Evolutionary conservation across 2,797 vertebrate genomes (phyloP), one percentile per base, ranked within the genome.

Genomic region (Cercopithecus petaurista): DNA sequence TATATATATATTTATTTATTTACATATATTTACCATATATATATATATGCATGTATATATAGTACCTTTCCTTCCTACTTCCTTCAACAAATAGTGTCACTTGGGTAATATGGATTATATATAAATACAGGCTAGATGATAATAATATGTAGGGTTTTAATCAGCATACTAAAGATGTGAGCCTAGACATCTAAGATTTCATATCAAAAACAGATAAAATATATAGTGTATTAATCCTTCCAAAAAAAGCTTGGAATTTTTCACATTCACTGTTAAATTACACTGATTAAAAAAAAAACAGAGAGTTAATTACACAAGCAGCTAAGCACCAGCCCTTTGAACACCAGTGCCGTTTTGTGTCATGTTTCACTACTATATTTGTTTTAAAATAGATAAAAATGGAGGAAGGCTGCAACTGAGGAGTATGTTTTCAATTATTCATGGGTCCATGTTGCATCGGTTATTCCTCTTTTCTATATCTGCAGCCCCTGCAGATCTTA

Each of bases 381-480:
- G 11, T 88, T 88, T 75, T 88, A 50, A 43, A 79, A 46, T 0
- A 75, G 26, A 52, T 36, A 19, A 36, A 30, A 73, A 39, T 24
- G 52, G 7, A 82, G 64, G 28, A 77, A 89, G 15, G 2, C 14
- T 59, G 13, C 24, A 46, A 52, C 5, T 17, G 17, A 77, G 21
- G 36, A 48, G 13, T 22, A 5, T 21, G 9, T 70, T 64, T 59
- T 22, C 24, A 36, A 3, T 9, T 55, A 64, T n/a, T 7, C 33
- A 3, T 22, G 10, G 12, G 7, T 64, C 36, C 30, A 2, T 0
- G 0, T 4, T 72, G 17, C 13, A 21, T 15, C 24, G 0, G 3
- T 72, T 72, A 7, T 19, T 76, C 15, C 11, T 72, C 4, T 79
- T 48, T 59, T 55, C 70, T 81, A 24, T 77, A 52, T 64, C 61